These are phyloP conservation scores for Bugulina stolonifera DNA, from an alignment of 2,888 invertebrate genomes.

Conservation along the genomic window DNA sequence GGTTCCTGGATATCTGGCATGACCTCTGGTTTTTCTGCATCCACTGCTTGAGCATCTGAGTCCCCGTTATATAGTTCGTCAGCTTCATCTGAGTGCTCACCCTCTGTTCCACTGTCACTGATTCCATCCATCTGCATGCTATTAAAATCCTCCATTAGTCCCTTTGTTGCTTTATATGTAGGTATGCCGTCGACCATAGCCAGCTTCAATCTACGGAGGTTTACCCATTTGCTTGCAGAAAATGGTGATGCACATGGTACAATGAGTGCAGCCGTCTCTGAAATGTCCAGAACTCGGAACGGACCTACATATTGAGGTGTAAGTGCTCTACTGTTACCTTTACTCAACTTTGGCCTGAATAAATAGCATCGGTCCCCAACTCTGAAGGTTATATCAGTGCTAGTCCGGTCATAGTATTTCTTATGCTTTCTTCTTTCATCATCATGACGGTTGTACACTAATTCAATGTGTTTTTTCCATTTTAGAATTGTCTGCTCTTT, in stretches of 20 bases:
- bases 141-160: too few relatives aligned
- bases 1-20: too few relatives aligned
- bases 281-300: background rate
- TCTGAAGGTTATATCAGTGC: background rate
- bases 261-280: background rate
- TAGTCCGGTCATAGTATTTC: background rate
- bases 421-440: background rate
- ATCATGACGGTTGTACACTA: background rate
- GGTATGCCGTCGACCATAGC: background rate
- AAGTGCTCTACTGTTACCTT: background rate
- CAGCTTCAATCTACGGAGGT: background rate
- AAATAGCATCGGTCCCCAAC: background rate
- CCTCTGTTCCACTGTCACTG: too few relatives aligned
- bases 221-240: background rate
- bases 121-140: too few relatives aligned
- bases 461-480: too few relatives aligned
- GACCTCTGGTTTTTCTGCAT: too few relatives aligned
- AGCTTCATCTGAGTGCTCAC: too few relatives aligned
- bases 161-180: background rate
- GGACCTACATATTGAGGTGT: background rate
- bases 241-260: background rate
- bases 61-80: too few relatives aligned
- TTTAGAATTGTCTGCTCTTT: background rate
- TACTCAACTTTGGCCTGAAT: background rate
- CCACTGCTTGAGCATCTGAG: too few relatives aligned